Evolutionary conservation across 2,797 vertebrate genomes (phyloP), one percentile per base, ranked within the genome.

Genomic region (Karalla daura): DNA sequence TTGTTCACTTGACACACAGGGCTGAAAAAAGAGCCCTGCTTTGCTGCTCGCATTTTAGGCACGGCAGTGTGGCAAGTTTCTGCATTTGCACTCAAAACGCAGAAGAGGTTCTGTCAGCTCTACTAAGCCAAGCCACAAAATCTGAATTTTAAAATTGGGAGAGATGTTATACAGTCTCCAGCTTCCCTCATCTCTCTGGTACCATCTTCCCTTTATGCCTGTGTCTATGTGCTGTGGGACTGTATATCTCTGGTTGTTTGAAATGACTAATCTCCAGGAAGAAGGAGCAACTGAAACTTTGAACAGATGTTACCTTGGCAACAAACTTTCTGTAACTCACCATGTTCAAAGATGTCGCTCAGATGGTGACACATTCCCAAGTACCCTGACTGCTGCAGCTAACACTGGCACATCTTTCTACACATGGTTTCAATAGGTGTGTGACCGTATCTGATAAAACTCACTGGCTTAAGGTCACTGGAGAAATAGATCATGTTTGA

Each of bases 231-330:
- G 32, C 39, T 4, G 1, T 44, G 46, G 50, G 58, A 65, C 53
- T 59, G n/a, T 35, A 56, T 24, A 21, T 63, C 56, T 67, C 28
- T 17, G 39, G 43, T 20, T 33, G 33, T 43, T 59, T 63, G 49
- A 73, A 63, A 65, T 37, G 8, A 60, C 40, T 73, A 51, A 79
- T 66, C 27, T 56, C 36, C 18, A 32, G 39, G 46, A 60, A 45
- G 63, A 68, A 37, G 11, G 44, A 66, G 30, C 43, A 46, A 24
- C 67, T 63, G 63, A 68, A 71, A 69, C 73, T 77, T 77, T 78
- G 70, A 84, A 76, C 54, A 72, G 56, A 46, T 60, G 76, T 84
- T 73, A 63, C 78, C 77, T 55, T 81, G 64, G 77, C 69, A 83
- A 83, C 81, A 64, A 52, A 35, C 37, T 49, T 80, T 56, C 51